Evolutionary conservation across 2,797 vertebrate species (phyloP).

Genomic region (Galagoides demidoff): DNA sequence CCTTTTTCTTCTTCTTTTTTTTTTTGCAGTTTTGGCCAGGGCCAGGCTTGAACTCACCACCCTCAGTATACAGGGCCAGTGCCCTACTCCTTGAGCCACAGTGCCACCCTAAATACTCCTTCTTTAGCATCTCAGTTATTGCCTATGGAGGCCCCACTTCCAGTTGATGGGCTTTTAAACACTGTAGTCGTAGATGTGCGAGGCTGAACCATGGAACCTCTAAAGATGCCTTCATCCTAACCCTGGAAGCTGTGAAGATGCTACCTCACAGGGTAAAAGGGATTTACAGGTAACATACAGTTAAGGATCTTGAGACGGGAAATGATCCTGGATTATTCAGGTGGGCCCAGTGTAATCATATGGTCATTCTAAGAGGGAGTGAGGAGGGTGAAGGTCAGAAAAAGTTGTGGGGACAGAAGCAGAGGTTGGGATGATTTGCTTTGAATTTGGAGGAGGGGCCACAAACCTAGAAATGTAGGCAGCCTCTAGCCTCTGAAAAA

Average conservation of each 20-base stretch:
- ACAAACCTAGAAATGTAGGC: not conserved
- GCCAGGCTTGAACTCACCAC: no score
- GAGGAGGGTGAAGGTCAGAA: not conserved
- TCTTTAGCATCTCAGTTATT: not conserved
- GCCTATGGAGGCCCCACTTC: not conserved
- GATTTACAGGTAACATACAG: not conserved
- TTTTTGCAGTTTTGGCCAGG: no score
- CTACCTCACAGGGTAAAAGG: not conserved
- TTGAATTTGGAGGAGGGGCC: not conserved
- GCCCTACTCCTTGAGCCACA: no score
- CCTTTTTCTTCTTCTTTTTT: not conserved
- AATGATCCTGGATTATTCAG: not conserved
- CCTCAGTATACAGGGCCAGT: no score
- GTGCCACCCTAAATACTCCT: not conserved
- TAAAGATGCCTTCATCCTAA: not conserved
- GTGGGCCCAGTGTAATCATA: not conserved
- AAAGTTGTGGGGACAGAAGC: not conserved
- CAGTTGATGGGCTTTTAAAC: not conserved
- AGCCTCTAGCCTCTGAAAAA: not conserved
- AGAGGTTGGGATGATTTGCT: not conserved
- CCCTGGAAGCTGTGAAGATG: not conserved
- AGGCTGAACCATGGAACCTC: not conserved
- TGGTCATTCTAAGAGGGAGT: not conserved
- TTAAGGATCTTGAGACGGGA: not conserved
- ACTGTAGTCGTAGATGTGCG: not conserved